Conservation (phyloP, 2,888 invertebrate genomes). For the Trissonchulus latispiculum region DNA sequence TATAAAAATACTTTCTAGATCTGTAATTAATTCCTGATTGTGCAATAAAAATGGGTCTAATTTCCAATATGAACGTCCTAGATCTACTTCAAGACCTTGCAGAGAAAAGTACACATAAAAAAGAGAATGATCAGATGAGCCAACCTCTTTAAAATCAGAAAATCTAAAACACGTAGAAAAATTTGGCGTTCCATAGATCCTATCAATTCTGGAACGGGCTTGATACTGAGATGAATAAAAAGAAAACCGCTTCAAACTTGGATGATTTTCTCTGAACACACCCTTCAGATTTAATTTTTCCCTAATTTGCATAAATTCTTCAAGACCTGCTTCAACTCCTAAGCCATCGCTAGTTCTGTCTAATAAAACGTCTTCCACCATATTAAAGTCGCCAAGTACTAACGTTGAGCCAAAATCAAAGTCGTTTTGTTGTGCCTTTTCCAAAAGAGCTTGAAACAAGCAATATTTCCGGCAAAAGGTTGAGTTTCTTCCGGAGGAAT, state of each 20-base stretch:
- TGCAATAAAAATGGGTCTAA: no score
- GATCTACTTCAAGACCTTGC: no score
- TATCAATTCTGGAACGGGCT: slow-evolving; percentile 1
- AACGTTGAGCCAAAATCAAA: background rate
- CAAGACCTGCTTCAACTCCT: background rate
- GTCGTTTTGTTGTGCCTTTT: background rate
- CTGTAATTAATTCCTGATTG: no score
- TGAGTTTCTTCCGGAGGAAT: no score
- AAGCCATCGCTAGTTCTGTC: background rate
- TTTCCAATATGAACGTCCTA: no score
- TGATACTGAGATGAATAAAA: background rate
- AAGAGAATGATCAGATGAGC: no score
- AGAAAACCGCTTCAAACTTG: background rate
- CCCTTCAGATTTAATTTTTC: background rate
- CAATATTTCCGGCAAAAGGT: no score
- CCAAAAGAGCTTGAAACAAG: background rate
- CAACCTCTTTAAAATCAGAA: no score
- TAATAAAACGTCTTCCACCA: slow-evolving; percentile 6
- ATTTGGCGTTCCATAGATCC: background rate
- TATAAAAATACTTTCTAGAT: no score
- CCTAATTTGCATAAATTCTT: background rate
- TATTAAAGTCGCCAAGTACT: slow-evolving; percentile 9
- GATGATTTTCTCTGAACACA: slow-evolving; percentile 13
- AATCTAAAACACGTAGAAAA: background rate
- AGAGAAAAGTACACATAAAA: no score